Evolutionary conservation across 1,140 invertebrate species (phyloP).

Genomic region (Drosophila littoralis): DNA sequence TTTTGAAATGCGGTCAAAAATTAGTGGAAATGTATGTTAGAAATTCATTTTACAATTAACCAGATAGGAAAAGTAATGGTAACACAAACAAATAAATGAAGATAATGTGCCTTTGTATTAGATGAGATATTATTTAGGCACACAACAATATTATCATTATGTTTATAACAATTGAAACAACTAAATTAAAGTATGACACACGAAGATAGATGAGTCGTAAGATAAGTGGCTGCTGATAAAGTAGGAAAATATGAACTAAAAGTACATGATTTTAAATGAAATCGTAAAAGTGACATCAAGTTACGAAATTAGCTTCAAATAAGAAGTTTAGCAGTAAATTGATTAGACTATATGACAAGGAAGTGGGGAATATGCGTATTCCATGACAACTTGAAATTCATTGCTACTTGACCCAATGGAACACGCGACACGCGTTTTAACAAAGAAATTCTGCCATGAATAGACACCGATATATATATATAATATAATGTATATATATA

Average conservation of each 20-base stretch:
- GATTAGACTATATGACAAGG: not conserved
- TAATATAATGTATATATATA: constrained; percentile 11
- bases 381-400: not conserved
- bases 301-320: too few species aligned
- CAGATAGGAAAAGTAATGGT: too few species aligned
- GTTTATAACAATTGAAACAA: too few species aligned
- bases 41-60: too few species aligned
- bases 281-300: too few species aligned
- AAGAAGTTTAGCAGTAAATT: not conserved
- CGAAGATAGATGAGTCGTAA: not conserved
- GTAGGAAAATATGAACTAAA: not conserved
- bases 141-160: too few species aligned
- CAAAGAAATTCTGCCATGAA: constrained; percentile 3
- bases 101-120: too few species aligned
- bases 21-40: too few species aligned
- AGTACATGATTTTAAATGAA: not conserved
- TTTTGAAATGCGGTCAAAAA: too few species aligned
- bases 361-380: too few species aligned
- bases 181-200: not conserved
- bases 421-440: not conserved
- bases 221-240: not conserved
- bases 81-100: too few species aligned
- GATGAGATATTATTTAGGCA: too few species aligned
- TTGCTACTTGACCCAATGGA: constrained; percentile 26
- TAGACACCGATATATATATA: not conserved